Evolutionary conservation across 1,140 invertebrate genomes (phyloP), one percentile per base, ranked within the genome.

Genomic region (Drosophila guanche): DNA sequence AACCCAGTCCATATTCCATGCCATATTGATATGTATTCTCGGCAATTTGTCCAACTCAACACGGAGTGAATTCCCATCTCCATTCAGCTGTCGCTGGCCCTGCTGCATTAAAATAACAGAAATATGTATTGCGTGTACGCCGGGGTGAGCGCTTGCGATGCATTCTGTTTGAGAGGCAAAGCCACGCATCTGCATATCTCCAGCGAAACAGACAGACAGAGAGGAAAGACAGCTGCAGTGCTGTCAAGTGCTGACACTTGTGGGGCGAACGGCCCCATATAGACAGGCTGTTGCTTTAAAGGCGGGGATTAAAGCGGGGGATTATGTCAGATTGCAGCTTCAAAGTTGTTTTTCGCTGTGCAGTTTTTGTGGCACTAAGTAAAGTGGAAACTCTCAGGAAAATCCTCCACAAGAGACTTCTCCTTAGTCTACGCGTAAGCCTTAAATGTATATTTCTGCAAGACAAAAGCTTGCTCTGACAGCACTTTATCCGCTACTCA

Each of bases 131-230:
- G 68, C 81, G 54, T 74, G 70, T 80, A 77, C 73, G 73, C 73
- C 40, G 43, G 47, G 81, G 0, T 54, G 53, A 59, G 68, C 73
- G 48, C 60, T 60, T 52, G 76, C 41, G 60, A 76, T 80, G 72
- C 62, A 68, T 51, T 80, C 67, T 76, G 80, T 69, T 73, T 60
- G 50, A 66, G 57, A 41, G 53, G 54, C 16, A 52, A 42, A 60
- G 58, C 56, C 60, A 56, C 57, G 65, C 59, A 85, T 80, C 62
- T 80, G 77, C 80, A 85, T 79, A 76, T 73, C 43, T 63, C 47
- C 47, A 60, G 72, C 43, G 56, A 20, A 1, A 56, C 65, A 54
- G 67, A 41, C 53, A 33, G 29, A 37, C 16, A 22, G 50, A 5
- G 8, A 14, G 16, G 16, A n/a, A 5, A 52, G 50, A 52, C 14